A percentile compares a stretch with the other conserved stretches of the same genome.
phyloP scores from a whole-genome alignment of 2,888 invertebrate species.

The Drosophila nr. fundita region DNA sequence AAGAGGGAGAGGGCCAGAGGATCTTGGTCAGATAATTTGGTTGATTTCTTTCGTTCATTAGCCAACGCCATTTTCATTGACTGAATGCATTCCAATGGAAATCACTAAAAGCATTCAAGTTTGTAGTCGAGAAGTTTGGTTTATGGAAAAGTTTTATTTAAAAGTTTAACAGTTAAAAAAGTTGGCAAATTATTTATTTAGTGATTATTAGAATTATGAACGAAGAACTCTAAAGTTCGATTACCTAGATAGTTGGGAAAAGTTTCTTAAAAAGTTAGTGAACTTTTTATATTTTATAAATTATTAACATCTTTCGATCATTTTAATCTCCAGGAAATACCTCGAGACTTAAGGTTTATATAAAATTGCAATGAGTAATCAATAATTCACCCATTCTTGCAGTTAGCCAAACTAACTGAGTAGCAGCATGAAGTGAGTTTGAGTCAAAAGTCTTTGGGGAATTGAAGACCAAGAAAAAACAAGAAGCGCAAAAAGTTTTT shows the following conservation, averaged over 20 bases:
- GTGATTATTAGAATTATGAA: neutral
- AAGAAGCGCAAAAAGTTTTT: neutral
- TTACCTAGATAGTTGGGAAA: neutral
- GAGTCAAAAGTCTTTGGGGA: neutral
- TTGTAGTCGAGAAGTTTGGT: neutral
- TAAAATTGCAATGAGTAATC: neutral
- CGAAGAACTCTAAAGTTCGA: neutral
- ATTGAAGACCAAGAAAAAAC: neutral
- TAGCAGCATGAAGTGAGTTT: neutral
- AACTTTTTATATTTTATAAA: neutral
- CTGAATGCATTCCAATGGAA: slow-evolving; percentile 9
- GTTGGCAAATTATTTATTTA: slow-evolving; percentile 1
- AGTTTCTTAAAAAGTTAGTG: neutral
- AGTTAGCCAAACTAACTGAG: neutral
- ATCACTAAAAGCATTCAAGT: neutral
- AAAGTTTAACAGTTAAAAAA: neutral
- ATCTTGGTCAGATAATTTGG: neutral
- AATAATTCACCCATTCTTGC: neutral
- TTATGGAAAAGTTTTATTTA: neutral
- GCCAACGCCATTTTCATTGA: slow-evolving; percentile 35
- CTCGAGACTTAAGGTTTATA: neutral
- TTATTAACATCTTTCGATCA: neutral
- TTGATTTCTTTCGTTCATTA: slow-evolving; percentile 8
- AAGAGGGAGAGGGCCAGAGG: neutral
- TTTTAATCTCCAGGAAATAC: neutral